Conservation (phyloP, 2,888 invertebrate genomes). For the Exocentrus adspersus region DNA sequence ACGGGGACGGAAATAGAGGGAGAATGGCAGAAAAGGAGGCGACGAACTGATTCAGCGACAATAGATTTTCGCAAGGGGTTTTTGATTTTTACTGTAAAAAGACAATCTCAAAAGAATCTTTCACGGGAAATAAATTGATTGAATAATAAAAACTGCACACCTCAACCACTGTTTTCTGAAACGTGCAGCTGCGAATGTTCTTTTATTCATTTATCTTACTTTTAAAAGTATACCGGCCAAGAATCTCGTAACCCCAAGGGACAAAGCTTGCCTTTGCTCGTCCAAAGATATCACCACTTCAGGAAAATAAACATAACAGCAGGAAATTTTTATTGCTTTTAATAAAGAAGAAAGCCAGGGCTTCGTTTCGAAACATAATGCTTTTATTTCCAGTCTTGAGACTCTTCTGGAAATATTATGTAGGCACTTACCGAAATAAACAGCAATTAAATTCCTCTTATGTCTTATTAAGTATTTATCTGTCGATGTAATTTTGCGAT, state of each 20-base stretch:
- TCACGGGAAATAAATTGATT: no score
- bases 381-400: background rate
- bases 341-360: background rate
- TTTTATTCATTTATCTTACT: background rate
- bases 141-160: no score
- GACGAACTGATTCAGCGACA: conserved; percentile 20
- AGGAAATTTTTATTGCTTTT: background rate
- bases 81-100: no score
- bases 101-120: no score
- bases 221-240: background rate
- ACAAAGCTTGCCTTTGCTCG: background rate
- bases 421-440: no score
- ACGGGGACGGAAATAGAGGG: background rate
- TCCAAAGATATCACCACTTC: background rate
- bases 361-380: background rate
- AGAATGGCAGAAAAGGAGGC: conserved; percentile 7
- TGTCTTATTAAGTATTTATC: no score
- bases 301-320: background rate
- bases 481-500: no score
- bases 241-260: background rate
- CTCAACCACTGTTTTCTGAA: no score
- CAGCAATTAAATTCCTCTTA: no score
- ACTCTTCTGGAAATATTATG: background rate
- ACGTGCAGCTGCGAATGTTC: no score
- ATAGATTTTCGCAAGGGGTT: conserved; percentile 11